Evolutionary conservation across 2,797 vertebrate species (phyloP), one percentile per base, ranked within the genome.

Genomic region (Chanos chanos): DNA sequence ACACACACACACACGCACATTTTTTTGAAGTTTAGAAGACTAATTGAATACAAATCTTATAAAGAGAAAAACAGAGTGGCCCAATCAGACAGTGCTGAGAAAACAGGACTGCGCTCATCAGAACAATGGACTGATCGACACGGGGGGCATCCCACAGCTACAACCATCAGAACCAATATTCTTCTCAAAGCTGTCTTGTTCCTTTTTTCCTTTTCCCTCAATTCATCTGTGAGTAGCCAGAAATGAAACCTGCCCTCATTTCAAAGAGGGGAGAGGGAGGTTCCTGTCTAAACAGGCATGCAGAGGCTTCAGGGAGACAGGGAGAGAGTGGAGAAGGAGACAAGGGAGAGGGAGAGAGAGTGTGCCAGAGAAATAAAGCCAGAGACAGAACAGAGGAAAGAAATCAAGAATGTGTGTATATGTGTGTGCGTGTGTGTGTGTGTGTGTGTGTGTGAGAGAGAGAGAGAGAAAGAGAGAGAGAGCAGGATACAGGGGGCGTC

Each of bases 251-350:
- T 86, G 78, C 51, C 79, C 73, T 85, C 63, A 28, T 83, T 84
- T 78, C 73, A 41, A 24, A 64, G 63, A 68, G 40, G 41, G 54
- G 49, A 58, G 67, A 37, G 44, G 69, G 73, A 61, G 64, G 76
- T 81, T 77, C 78, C 77, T 73, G 80, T 76, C 77, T 74, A 77
- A 71, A 76, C 49, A 73, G 74, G 71, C 62, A 72, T 73, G 71
- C 61, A 64, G 36, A 70, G 6, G 61, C 77, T 79, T 47, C 27
- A 64, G 70, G 76, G 75, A 82, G 71, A 71, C 64, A 64, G 73
- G 57, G 74, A 47, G 72, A 73, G 48, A 67, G 58, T 39, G 62
- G 52, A 58, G 36, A 4, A n/a, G 36, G 41, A 53, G 53, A 66
- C 24, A 39, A 19, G 33, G 22, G 15, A 13, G 47, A 53, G 8